phyloP scores from a whole-genome alignment of 2,888 invertebrate species.

The Scotopteryx bipunctaria region DNA sequence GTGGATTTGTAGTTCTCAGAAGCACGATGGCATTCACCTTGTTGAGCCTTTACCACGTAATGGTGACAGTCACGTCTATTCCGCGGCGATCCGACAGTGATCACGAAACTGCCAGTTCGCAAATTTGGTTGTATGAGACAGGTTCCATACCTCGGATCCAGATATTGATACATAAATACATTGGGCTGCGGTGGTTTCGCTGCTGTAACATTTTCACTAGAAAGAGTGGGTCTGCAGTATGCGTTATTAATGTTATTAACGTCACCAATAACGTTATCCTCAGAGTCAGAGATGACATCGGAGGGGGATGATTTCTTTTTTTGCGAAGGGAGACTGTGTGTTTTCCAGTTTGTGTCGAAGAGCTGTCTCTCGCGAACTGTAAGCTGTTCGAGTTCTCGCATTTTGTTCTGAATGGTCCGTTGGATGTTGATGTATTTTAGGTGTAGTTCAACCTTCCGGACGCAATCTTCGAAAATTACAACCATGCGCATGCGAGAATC shows the following conservation, averaged over 20 bases:
- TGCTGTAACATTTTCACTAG: conserved; percentile 89
- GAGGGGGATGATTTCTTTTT: conserved; percentile 88
- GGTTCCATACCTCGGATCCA: conserved; percentile 87
- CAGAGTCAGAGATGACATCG: conserved; percentile 70
- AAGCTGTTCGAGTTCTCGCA: conserved; percentile 92
- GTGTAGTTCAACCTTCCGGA: conserved; percentile 95
- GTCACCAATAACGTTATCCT: conserved; percentile 73
- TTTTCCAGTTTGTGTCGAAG: conserved; percentile 94
- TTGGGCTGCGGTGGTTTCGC: conserved; percentile 72
- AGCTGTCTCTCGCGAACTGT: conserved; percentile 92
- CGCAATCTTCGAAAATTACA: conserved; percentile 98
- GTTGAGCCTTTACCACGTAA: conserved; percentile 83
- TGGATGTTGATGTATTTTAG: conserved; percentile 96
- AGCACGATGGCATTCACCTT: conserved; percentile 62
- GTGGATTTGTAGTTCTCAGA: conserved; percentile 60
- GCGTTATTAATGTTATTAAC: conserved; percentile 79
- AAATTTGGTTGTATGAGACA: conserved; percentile 87
- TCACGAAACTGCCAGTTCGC: conserved; percentile 87
- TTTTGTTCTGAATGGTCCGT: conserved; percentile 91
- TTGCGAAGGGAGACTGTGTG: conserved; percentile 93
- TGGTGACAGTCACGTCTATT: conserved; percentile 87
- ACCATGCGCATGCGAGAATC: conserved; percentile 97
- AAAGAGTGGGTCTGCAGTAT: conserved; percentile 90
- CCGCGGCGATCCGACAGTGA: conserved; percentile 87
- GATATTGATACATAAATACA: conserved; percentile 86